These are phyloP conservation scores for Tupaia tana DNA, from an alignment of 2,113 vertebrate species.

Conservation along the genomic window DNA sequence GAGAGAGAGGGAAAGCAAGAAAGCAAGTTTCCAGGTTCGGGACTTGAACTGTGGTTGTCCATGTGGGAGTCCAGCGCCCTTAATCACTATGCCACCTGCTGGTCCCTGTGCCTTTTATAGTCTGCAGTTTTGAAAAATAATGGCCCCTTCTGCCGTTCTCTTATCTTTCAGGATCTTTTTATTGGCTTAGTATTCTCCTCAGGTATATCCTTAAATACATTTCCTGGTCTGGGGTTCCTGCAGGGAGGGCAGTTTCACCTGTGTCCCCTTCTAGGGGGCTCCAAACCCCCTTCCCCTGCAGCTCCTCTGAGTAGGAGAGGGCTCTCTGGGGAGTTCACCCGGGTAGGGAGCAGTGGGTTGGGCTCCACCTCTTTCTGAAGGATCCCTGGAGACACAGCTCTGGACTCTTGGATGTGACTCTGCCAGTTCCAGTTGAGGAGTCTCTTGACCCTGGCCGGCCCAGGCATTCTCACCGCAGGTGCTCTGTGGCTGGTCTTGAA, in stretches of 20 bases:
- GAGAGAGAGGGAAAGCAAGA: no score
- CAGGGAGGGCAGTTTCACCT: no score
- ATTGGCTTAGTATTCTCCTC: background rate
- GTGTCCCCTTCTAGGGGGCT: background rate
- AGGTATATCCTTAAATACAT: background rate
- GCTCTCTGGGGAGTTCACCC: background rate
- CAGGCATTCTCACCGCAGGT: background rate
- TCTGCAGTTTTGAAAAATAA: background rate
- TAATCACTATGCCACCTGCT: no score
- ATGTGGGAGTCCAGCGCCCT: no score
- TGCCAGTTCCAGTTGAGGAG: background rate
- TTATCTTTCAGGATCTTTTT: background rate
- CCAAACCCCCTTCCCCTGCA: background rate
- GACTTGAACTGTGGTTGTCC: no score
- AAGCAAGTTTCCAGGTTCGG: no score
- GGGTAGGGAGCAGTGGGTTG: background rate
- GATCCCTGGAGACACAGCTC: background rate
- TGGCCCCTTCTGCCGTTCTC: background rate
- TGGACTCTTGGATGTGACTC: background rate
- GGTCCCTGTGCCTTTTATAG: background rate
- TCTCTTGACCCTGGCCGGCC: background rate
- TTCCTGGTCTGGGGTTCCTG: background rate
- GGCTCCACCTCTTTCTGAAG: background rate
- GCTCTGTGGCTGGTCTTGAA: background rate
- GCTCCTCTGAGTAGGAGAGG: background rate